Percentiles rank a stretch among this genome's conserved stretches.
Conservation (phyloP, 2,888 invertebrate species). For the Parnassius glacialis region DNA sequence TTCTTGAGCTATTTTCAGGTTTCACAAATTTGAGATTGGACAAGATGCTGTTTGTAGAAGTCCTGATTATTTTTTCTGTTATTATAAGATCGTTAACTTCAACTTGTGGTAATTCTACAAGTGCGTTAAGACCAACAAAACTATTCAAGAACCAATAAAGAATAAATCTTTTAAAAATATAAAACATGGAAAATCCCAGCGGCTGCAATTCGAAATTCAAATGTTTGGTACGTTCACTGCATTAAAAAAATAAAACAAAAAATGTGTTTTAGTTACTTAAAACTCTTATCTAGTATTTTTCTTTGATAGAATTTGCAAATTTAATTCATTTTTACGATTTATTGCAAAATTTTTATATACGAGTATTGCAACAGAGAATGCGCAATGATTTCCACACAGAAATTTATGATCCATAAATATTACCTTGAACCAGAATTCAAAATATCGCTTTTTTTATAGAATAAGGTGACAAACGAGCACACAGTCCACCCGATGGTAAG, state of each 20-base stretch:
- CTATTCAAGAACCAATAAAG: neutral
- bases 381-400: too few species aligned
- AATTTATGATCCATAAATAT: too few species aligned
- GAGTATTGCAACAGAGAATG: too few species aligned
- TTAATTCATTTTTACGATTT: neutral
- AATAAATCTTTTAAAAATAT: neutral
- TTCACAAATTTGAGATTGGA: conserved; percentile 40
- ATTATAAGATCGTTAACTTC: conserved; percentile 39
- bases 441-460: too few species aligned
- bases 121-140: conserved; percentile 23
- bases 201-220: neutral
- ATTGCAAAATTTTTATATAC: too few species aligned
- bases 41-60: conserved; percentile 51
- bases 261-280: conserved; percentile 19
- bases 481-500: too few species aligned
- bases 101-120: conserved; percentile 39
- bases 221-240: conserved; percentile 9
- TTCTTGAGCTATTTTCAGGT: conserved; percentile 35
- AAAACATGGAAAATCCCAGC: conserved; percentile 19
- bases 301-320: too few species aligned
- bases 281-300: conserved; percentile 13
- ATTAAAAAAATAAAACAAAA: conserved; percentile 6
- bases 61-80: conserved; percentile 42
- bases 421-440: too few species aligned
- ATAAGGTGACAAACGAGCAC: too few species aligned